Percentiles rank a stretch among this genome's conserved stretches.
Conservation (phyloP, 2,113 vertebrate genomes). For the Malurus cyaneus region DNA sequence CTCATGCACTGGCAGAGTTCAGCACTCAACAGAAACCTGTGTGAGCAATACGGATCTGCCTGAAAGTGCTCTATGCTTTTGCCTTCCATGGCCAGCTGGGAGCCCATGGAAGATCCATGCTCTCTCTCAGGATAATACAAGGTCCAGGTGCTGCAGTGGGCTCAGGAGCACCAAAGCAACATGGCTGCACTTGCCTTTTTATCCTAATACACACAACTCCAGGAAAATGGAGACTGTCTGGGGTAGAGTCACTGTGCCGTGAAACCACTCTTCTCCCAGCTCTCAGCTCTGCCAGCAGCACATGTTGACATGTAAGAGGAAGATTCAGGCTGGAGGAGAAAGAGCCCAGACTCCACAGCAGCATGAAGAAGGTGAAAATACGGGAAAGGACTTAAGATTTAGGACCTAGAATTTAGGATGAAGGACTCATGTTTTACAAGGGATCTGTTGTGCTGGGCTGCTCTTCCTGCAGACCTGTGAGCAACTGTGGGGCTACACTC, state of each 20-base stretch:
- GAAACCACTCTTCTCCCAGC: not conserved
- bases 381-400: not conserved
- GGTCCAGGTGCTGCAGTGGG: not conserved
- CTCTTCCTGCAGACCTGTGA: not conserved
- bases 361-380: not conserved
- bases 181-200: not conserved
- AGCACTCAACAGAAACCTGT: not conserved
- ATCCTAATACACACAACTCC: not conserved
- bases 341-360: not conserved
- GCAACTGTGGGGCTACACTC: not conserved
- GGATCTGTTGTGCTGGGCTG: not conserved
- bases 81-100: not conserved
- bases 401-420: not conserved
- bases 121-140: not conserved
- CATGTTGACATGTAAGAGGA: fast-evolving
- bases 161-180: not conserved
- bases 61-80: not conserved
- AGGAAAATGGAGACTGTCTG: not conserved
- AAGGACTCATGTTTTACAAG: not conserved
- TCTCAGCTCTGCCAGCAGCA: not conserved
- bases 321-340: not conserved
- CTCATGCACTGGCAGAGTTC: not conserved
- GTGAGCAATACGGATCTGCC: not conserved
- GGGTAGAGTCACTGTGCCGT: not conserved
- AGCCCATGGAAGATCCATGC: not conserved